Conservation (phyloP, 1,140 invertebrate genomes). For the Teleopsis dalmanni region DNA sequence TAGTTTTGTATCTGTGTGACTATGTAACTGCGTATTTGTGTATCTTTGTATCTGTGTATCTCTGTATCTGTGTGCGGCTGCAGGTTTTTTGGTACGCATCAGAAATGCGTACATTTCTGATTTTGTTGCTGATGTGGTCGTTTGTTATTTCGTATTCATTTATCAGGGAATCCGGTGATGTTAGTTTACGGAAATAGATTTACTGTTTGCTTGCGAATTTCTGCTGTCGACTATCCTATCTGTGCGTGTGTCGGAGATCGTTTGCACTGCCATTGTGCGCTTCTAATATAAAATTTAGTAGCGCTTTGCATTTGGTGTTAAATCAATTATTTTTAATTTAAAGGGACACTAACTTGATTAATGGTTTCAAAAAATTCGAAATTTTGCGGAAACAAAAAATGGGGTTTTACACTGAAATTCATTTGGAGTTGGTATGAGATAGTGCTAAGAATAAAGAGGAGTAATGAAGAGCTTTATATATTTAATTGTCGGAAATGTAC, state of each 20-base stretch:
- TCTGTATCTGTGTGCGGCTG: no score
- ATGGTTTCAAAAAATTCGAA: constrained; percentile 10
- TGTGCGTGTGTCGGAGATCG: background rate
- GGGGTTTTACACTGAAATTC: background rate
- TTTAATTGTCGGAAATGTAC: no score
- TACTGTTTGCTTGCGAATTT: background rate
- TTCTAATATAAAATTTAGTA: background rate
- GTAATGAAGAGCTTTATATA: no score
- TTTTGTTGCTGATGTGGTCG: constrained; percentile 9
- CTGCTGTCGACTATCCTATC: background rate
- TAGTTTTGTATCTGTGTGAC: no score
- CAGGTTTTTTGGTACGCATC: no score
- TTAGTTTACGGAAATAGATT: background rate
- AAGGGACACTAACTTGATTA: constrained; percentile 14
- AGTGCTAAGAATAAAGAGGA: background rate
- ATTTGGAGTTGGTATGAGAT: background rate
- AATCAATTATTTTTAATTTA: constrained; percentile 19
- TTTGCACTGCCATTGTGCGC: background rate
- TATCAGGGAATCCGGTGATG: constrained; percentile 10
- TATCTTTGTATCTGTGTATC: no score
- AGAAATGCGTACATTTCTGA: background rate
- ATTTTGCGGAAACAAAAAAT: background rate
- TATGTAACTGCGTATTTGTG: no score
- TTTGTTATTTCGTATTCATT: constrained; percentile 14
- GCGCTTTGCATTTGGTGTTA: constrained; percentile 6